Conservation (phyloP, 2,113 vertebrate species). For the Brachionichthys hirsutus region DNA sequence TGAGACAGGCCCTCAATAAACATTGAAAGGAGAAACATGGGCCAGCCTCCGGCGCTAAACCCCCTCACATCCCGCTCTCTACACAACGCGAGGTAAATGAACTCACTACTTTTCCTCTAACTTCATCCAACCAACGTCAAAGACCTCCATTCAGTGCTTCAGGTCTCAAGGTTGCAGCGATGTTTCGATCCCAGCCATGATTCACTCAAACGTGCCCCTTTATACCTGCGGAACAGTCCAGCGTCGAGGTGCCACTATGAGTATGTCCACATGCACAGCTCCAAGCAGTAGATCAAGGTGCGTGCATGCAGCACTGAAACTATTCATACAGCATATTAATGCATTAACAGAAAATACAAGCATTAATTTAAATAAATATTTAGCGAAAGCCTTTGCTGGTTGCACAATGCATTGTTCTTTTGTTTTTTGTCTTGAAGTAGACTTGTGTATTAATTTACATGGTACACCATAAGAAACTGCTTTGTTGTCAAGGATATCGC, state of each 20-base stretch:
- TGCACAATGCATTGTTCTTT: too few relatives aligned
- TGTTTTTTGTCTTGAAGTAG: too few relatives aligned
- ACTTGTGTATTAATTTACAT: too few relatives aligned
- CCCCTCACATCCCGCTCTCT: conserved; percentile 19
- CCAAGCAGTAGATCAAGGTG: conserved; percentile 9
- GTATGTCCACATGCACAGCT: background rate
- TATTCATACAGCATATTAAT: too few relatives aligned
- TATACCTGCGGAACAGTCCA: background rate
- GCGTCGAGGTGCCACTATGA: conserved; percentile 16
- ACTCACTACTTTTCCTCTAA: conserved; percentile 66
- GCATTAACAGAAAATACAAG: too few relatives aligned
- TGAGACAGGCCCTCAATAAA: conserved; percentile 72
- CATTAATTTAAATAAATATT: too few relatives aligned
- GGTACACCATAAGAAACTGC: too few relatives aligned
- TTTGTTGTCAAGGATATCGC: too few relatives aligned
- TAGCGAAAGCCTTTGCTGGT: too few relatives aligned
- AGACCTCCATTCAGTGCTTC: conserved; percentile 46
- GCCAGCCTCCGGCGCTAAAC: conserved; percentile 51
- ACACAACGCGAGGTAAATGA: conserved; percentile 72
- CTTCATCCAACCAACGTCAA: conserved; percentile 65
- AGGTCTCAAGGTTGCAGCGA: conserved; percentile 54
- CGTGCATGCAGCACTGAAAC: background rate
- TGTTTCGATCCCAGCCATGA: conserved; percentile 37
- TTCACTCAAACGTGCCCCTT: conserved; percentile 37
- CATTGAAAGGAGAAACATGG: conserved; percentile 67